These are phyloP conservation scores for Drosophila rellima DNA, from an alignment of 2,888 invertebrate species.

Conservation along the genomic window DNA sequence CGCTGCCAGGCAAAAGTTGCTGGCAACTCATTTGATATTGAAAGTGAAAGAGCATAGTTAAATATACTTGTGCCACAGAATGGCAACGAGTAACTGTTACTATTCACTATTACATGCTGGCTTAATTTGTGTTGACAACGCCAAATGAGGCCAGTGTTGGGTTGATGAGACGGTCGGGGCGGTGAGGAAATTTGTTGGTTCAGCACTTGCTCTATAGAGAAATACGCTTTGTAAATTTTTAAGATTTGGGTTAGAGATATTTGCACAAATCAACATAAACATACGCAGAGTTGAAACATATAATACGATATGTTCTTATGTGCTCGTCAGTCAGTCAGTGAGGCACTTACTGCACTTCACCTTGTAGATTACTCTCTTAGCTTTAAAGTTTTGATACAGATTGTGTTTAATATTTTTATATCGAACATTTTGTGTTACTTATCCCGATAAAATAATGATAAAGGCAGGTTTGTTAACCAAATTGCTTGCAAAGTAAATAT, in stretches of 20 bases:
- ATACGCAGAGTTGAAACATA: constrained; percentile 5
- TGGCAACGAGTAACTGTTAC: constrained; percentile 14
- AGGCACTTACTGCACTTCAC: not conserved
- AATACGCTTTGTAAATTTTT: constrained; percentile 75
- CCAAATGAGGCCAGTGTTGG: constrained; percentile 45
- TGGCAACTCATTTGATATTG: constrained; percentile 79
- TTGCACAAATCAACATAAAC: constrained; percentile 48
- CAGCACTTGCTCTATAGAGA: constrained; percentile 35
- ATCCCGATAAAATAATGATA: not conserved
- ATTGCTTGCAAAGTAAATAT: constrained; percentile 13
- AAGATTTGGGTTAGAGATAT: constrained; percentile 79
- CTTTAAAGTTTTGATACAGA: too few species aligned
- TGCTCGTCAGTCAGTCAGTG: not conserved
- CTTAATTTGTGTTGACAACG: constrained; percentile 76
- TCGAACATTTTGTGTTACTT: not conserved
- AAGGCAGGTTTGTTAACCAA: constrained; percentile 1
- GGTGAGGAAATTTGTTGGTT: not conserved
- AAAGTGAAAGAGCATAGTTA: constrained; percentile 82
- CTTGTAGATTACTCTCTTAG: not conserved
- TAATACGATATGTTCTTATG: not conserved
- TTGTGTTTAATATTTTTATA: not conserved
- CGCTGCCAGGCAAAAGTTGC: constrained; percentile 74
- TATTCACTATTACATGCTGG: constrained; percentile 60
- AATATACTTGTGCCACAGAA: constrained; percentile 48
- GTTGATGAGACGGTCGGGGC: not conserved